phyloP scores from a whole-genome alignment of 2,888 invertebrate genomes.

The Polia nebulosa region DNA sequence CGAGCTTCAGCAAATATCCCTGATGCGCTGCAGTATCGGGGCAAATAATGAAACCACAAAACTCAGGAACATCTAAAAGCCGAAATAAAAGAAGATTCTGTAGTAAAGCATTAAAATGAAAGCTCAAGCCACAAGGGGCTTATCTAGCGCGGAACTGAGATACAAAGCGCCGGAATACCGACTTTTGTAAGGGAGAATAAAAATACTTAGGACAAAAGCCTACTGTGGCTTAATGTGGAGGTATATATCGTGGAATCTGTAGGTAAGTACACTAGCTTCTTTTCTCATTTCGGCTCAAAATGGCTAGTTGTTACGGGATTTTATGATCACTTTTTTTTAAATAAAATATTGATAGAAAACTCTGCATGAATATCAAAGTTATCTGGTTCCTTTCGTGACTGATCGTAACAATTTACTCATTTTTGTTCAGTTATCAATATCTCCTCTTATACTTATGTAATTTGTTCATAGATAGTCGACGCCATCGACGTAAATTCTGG shows the following conservation, averaged over 20 bases:
- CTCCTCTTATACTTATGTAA: too few relatives aligned
- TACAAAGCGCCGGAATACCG: slow-evolving; percentile 62
- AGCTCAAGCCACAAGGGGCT: slow-evolving; percentile 56
- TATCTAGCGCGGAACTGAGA: slow-evolving; percentile 62
- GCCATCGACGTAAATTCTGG: too few relatives aligned
- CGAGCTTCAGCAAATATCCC: too few relatives aligned
- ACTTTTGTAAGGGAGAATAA: slow-evolving; percentile 54
- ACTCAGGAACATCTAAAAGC: slow-evolving; percentile 17
- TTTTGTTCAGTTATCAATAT: too few relatives aligned
- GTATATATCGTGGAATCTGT: slow-evolving; percentile 6
- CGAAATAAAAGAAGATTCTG: slow-evolving; percentile 40
- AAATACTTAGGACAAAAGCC: slow-evolving; percentile 59
- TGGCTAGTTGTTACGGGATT: not conserved
- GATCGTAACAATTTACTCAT: too few relatives aligned
- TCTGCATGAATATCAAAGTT: too few relatives aligned
- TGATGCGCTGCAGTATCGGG: too few relatives aligned
- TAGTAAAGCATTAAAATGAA: slow-evolving; percentile 58
- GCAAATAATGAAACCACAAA: slow-evolving; percentile 27
- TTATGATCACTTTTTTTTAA: too few relatives aligned
- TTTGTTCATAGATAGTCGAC: too few relatives aligned
- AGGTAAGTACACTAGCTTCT: not conserved
- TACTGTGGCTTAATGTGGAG: slow-evolving; percentile 12
- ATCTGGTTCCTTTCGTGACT: too few relatives aligned
- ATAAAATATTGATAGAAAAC: too few relatives aligned
- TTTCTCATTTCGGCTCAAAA: not conserved